A percentile compares a stretch with the other conserved stretches of the same genome.
phyloP scores from a whole-genome alignment of 2,888 invertebrate genomes.

The Parapristionchus giblindavisi region DNA sequence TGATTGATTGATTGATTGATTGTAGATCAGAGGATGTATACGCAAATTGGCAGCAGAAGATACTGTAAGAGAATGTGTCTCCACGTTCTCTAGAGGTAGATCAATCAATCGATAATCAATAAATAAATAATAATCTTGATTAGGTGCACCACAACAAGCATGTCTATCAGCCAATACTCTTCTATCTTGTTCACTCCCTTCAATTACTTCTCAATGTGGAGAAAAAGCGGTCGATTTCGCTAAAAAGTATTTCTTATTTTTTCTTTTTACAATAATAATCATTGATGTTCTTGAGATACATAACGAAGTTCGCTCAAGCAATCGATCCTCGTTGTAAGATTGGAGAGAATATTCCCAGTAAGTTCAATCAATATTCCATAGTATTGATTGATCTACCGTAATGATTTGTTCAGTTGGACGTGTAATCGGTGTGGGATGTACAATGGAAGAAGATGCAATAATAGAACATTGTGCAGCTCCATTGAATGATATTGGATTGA shows the following conservation, averaged over 20 bases:
- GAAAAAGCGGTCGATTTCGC: conserved; percentile 47
- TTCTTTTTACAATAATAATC: neutral
- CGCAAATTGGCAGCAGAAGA: conserved; percentile 44
- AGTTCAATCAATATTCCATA: conserved; percentile 8
- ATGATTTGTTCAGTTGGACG: conserved; percentile 47
- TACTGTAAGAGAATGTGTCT: conserved; percentile 58
- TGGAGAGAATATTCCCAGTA: conserved; percentile 54
- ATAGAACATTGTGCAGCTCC: conserved; percentile 66
- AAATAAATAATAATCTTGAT: conserved; percentile 1
- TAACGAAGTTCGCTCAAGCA: conserved; percentile 62
- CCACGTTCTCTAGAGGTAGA: conserved; percentile 59
- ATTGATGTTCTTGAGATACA: conserved; percentile 57
- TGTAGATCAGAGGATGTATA: conserved; percentile 57
- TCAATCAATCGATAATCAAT: neutral
- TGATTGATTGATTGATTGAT: neutral
- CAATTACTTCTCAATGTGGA: conserved; percentile 42
- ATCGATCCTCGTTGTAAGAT: conserved; percentile 63
- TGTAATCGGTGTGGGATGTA: conserved; percentile 62
- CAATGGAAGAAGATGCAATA: conserved; percentile 61
- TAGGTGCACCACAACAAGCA: conserved; percentile 63
- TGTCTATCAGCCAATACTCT: conserved; percentile 64
- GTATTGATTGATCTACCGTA: neutral
- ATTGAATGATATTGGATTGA: conserved; percentile 59
- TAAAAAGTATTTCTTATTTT: conserved; percentile 43
- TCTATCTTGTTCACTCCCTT: conserved; percentile 57